Percentiles rank a stretch among this genome's conserved stretches.
These are phyloP conservation scores for Puffinus mauretanicus DNA, from an alignment of 2,113 vertebrate species.

Conservation along the genomic window DNA sequence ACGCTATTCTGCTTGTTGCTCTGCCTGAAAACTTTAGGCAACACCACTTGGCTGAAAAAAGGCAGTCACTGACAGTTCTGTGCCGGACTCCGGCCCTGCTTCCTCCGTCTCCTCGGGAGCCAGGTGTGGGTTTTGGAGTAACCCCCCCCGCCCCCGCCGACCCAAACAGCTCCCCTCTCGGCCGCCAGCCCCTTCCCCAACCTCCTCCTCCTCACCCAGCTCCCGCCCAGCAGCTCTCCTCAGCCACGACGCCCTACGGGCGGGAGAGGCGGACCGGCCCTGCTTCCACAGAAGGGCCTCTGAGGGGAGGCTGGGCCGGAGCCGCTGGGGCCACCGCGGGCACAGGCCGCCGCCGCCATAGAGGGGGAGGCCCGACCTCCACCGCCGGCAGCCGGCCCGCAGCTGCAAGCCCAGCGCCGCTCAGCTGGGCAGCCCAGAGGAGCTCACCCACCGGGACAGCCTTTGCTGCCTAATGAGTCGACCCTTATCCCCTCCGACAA, in stretches of 20 bases:
- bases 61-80: not conserved
- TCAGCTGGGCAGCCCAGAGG: not conserved
- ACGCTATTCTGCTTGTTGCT: not conserved
- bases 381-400: not conserved
- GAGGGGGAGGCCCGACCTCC: not conserved
- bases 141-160: too few relatives aligned
- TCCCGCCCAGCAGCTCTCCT: not conserved
- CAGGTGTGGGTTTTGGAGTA: not conserved
- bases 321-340: not conserved
- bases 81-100: not conserved
- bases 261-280: not conserved
- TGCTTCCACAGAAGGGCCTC: not conserved
- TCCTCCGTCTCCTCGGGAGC: rapidly evolving
- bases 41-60: not conserved
- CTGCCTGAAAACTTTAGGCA: not conserved
- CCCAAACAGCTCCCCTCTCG: not conserved
- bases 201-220: not conserved
- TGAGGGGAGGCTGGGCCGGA: not conserved
- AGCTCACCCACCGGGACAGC: not conserved
- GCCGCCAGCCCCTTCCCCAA: not conserved
- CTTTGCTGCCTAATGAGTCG: rapidly evolving
- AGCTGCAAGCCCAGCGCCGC: too few relatives aligned
- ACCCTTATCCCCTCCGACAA: not conserved
- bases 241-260: too few relatives aligned
- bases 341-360: too few relatives aligned